Evolutionary conservation across 2,113 vertebrate genomes (phyloP).

Genomic region (Cryptotis parvus): DNA sequence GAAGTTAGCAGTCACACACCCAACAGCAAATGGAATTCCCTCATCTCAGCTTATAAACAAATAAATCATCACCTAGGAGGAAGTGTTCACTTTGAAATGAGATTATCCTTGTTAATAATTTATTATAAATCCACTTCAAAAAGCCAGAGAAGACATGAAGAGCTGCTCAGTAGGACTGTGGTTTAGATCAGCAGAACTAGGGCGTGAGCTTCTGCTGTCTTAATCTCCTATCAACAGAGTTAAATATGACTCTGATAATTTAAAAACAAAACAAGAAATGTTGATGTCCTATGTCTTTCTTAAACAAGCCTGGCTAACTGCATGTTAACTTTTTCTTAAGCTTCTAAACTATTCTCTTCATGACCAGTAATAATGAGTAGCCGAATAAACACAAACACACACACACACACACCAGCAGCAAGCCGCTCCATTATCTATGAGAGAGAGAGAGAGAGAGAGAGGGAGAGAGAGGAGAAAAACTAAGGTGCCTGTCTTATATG

Average conservation of each 20-base stretch:
- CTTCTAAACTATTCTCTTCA: not conserved
- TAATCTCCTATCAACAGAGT: conserved; percentile 44
- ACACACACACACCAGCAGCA: too few relatives aligned
- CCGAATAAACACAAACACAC: too few relatives aligned
- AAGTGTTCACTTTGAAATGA: conserved; percentile 53
- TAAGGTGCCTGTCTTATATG: too few relatives aligned
- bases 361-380: not conserved
- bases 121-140: conserved; percentile 46
- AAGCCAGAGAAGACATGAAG: not conserved
- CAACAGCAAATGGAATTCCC: conserved; percentile 69
- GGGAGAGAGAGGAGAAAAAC: too few relatives aligned
- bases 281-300: conserved; percentile 54
- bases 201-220: conserved; percentile 10
- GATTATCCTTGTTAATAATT: conserved; percentile 49
- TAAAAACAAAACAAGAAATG: conserved; percentile 41
- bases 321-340: not conserved
- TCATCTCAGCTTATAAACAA: conserved; percentile 47
- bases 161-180: not conserved
- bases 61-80: conserved; percentile 32
- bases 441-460: too few relatives aligned
- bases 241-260: not conserved
- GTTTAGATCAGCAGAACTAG: not conserved
- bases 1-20: conserved; percentile 64
- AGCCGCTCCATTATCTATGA: too few relatives aligned
- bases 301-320: conserved; percentile 31